phyloP scores from a whole-genome alignment of 2,797 vertebrate species.

The Carcharodon carcharias region DNA sequence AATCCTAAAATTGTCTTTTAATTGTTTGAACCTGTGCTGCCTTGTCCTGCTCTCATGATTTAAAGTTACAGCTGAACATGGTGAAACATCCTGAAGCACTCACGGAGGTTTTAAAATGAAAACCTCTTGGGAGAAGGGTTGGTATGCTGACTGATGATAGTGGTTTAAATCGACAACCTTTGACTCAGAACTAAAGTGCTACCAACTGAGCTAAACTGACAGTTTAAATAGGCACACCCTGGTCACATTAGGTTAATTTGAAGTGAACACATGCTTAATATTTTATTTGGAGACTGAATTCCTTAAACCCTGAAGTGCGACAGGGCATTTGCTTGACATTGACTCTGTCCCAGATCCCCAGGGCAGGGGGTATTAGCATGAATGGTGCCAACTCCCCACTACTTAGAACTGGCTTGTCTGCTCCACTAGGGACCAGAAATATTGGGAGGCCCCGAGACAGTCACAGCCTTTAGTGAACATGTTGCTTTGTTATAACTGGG shows the following conservation, averaged over 20 bases:
- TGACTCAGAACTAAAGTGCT: neutral
- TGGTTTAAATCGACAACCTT: neutral
- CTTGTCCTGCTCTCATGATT: neutral
- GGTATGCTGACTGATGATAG: neutral
- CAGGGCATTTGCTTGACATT: neutral
- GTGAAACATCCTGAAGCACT: too few species aligned
- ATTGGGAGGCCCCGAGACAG: neutral
- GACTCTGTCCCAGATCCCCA: neutral
- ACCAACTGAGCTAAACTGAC: neutral
- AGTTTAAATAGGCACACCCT: neutral
- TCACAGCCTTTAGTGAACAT: neutral
- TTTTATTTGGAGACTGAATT: neutral
- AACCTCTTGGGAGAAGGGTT: neutral
- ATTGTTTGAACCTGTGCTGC: too few species aligned
- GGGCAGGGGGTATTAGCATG: neutral
- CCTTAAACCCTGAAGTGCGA: neutral
- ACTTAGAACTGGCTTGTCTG: neutral
- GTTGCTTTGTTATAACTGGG: neutral
- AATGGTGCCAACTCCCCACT: neutral
- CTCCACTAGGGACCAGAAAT: neutral
- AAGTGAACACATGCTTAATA: neutral
- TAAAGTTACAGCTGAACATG: neutral
- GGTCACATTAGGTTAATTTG: neutral
- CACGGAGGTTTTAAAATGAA: too few species aligned
- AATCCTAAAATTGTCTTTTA: neutral